Evolutionary conservation across 1,140 invertebrate genomes (phyloP), one percentile per base, ranked within the genome.

Genomic region (Megalopta genalis): DNA sequence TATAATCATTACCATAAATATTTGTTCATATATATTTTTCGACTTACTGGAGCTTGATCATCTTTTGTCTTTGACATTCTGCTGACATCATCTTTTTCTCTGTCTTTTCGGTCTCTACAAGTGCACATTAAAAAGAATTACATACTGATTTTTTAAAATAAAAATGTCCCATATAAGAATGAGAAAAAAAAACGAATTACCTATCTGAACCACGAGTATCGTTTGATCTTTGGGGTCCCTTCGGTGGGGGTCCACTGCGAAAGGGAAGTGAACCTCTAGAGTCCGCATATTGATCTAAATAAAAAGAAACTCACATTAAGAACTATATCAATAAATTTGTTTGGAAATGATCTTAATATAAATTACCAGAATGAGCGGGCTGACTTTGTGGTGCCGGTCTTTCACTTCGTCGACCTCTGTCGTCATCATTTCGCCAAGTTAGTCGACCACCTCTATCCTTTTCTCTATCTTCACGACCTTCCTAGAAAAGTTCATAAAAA

Each of bases 11-110:
- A 23, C 23, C 16, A 23, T 27, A 52, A 52, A 52, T 52, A 52
- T 52, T 21, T 16, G 18, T 7, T 52, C 46, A 59, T 21, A 12
- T 70, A 59, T 21, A 12, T 70, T 65, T 74, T 68, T 69, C 9
- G 9, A 93, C 92, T 92, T 87, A 95, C 95, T 82, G 94, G 94
- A 92, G 94, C 93, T 90, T 94, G 93, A 82, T 94, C 94, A 87
- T 95, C 95, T 84, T 94, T 94, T 81, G 94, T 90, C 82, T 95
- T 95, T 84, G 95, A 94, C 93, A 95, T 91, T 74, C 93, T 93
- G 68, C 86, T 87, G 1, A 87, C 86, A 70, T 94, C 91, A 54
- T 93, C 93, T 12, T 93, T 92, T 82, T 87, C 81, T 86, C 77
- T 82, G n/a, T 87, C 88, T 89, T 80, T 89, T 67, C 87, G 88